A percentile compares a stretch with the other conserved stretches of the same genome.
These are phyloP conservation scores for Calyptomena viridis DNA, from an alignment of 2,113 vertebrate species.

Conservation along the genomic window DNA sequence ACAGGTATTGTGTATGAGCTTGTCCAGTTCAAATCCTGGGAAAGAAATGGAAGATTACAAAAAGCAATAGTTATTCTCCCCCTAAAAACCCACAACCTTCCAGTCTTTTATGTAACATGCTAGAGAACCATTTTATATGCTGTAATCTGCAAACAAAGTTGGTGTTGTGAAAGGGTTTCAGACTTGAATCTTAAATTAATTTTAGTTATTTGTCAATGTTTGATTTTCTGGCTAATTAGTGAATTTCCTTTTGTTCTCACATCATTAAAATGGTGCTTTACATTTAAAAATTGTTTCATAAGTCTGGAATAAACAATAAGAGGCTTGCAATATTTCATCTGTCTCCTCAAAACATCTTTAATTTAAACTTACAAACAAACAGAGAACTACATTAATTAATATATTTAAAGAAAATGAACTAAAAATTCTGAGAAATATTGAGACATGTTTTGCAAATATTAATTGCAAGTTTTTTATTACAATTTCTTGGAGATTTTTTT, in stretches of 20 bases:
- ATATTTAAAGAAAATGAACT: not conserved
- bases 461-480: not conserved
- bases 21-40: not conserved
- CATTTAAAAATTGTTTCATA: not conserved
- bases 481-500: not conserved
- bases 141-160: slow-evolving; percentile 10
- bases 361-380: not conserved
- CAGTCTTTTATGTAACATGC: not conserved
- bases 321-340: not conserved
- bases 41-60: not conserved
- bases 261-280: not conserved
- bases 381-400: not conserved
- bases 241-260: not conserved
- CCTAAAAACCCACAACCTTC: not conserved
- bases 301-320: not conserved
- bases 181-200: not conserved
- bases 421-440: not conserved
- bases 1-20: not conserved
- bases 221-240: not conserved
- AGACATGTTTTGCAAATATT: not conserved
- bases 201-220: not conserved
- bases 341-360: not conserved
- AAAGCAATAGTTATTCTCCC: not conserved
- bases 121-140: not conserved
- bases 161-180: slow-evolving; percentile 43